These are phyloP conservation scores for Abrostola tripartita DNA, from an alignment of 2,888 invertebrate species.

Conservation along the genomic window DNA sequence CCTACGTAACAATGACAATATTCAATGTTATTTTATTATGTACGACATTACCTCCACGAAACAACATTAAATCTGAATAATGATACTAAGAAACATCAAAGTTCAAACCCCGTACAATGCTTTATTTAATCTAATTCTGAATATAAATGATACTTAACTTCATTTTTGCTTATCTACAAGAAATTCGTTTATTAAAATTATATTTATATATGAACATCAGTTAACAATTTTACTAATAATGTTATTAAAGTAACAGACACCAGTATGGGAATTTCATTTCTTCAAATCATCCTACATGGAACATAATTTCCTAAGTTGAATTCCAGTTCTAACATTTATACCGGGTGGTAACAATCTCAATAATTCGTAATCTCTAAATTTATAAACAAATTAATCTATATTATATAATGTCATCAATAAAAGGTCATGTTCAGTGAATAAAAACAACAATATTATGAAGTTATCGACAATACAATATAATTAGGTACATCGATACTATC, in stretches of 20 bases:
- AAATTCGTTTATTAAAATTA: constrained; percentile 78
- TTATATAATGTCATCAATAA: constrained; percentile 84
- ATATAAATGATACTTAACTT: constrained; percentile 77
- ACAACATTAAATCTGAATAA: constrained; percentile 77
- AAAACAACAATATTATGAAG: constrained; percentile 71
- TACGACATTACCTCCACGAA: constrained; percentile 73
- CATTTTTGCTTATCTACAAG: constrained; percentile 79
- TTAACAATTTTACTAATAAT: constrained; percentile 80
- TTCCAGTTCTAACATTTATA: constrained; percentile 74
- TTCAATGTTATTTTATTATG: constrained; percentile 66
- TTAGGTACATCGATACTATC: constrained; percentile 72
- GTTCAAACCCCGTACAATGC: constrained; percentile 77
- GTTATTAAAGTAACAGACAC: constrained; percentile 79
- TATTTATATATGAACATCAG: constrained; percentile 73
- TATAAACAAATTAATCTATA: constrained; percentile 83
- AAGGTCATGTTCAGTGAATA: constrained; percentile 79
- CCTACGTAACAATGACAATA: constrained; percentile 74
- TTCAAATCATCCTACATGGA: constrained; percentile 67
- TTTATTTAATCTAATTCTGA: constrained; percentile 73
- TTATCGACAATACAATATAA: constrained; percentile 74
- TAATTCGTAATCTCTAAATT: constrained; percentile 83
- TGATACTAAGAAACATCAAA: constrained; percentile 81
- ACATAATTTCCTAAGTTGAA: constrained; percentile 71
- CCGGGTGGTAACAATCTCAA: constrained; percentile 87
- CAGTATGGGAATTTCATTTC: constrained; percentile 73